phyloP scores from a whole-genome alignment of 2,113 vertebrate genomes.

The Cavia aperea region DNA sequence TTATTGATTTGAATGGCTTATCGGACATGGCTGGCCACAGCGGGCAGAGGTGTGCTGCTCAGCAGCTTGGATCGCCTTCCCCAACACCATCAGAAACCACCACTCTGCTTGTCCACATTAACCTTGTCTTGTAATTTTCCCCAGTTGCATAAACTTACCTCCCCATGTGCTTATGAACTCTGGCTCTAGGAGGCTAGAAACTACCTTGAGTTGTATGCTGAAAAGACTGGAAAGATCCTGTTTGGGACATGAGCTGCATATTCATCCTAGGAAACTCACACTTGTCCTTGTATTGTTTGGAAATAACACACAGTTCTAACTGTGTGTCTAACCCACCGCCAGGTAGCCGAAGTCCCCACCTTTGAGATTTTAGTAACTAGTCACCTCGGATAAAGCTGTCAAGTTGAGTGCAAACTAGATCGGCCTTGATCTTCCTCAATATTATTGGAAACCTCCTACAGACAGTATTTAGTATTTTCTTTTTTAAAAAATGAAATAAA shows the following conservation, averaged over 20 bases:
- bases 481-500: neutral
- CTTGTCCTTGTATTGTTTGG: neutral
- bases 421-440: neutral
- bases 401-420: neutral
- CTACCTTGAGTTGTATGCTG: neutral
- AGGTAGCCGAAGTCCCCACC: neutral
- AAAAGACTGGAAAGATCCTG: neutral
- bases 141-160: neutral
- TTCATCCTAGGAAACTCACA: neutral
- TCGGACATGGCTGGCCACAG: neutral
- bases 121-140: slow-evolving; percentile 21
- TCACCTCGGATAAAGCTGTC: neutral
- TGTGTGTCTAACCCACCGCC: neutral
- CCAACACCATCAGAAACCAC: neutral
- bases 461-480: neutral
- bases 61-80: neutral
- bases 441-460: neutral
- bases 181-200: neutral
- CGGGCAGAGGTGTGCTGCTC: neutral
- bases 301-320: neutral
- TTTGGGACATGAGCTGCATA: neutral
- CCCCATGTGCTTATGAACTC: neutral
- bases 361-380: neutral
- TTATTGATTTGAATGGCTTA: neutral
- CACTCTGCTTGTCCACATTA: neutral